phyloP scores from a whole-genome alignment of 92 coral and sea anemone species.

The Zoanthus solanderi region DNA sequence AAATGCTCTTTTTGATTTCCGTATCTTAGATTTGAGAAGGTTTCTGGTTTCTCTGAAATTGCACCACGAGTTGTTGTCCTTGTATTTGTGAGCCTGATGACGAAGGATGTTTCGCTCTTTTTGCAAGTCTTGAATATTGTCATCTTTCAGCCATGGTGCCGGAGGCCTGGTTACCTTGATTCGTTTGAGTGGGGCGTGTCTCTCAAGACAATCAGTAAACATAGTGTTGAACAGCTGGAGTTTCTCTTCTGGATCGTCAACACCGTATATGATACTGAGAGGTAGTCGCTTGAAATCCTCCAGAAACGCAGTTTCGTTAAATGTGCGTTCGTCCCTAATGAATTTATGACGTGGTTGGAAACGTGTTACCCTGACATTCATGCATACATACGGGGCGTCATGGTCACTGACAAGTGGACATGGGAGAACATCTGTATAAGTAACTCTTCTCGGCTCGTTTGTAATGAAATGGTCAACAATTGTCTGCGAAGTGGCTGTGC shows the following conservation, averaged over 20 bases:
- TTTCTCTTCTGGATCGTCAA: conserved; percentile 54
- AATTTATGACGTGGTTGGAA: conserved; percentile 33
- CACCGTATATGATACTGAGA: conserved; percentile 16
- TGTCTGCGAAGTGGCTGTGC: conserved; percentile 21
- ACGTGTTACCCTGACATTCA: conserved; percentile 19
- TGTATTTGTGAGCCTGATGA: conserved; percentile 25
- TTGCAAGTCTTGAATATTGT: conserved; percentile 45
- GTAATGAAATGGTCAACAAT: conserved; percentile 43
- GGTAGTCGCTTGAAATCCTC: conserved; percentile 36
- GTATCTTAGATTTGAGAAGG: conserved; percentile 40
- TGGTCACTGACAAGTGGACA: conserved; percentile 33
- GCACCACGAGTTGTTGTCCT: conserved; percentile 23
- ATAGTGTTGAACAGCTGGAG: conserved; percentile 31
- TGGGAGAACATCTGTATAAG: conserved; percentile 45
- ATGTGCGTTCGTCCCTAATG: conserved; percentile 19
- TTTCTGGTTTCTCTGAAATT: conserved; percentile 41
- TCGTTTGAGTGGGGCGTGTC: conserved; percentile 46
- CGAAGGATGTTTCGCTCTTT: conserved; percentile 27
- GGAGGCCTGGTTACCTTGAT: conserved; percentile 52
- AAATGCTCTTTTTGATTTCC: conserved; percentile 45
- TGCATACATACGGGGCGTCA: conserved; percentile 31
- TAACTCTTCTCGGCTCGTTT: conserved; percentile 17
- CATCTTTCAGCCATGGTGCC: conserved; percentile 49
- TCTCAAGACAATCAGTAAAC: conserved; percentile 38
- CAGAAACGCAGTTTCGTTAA: conserved; percentile 30